phyloP scores from a whole-genome alignment of 1,140 invertebrate genomes.

The Gryon sp. region DNA sequence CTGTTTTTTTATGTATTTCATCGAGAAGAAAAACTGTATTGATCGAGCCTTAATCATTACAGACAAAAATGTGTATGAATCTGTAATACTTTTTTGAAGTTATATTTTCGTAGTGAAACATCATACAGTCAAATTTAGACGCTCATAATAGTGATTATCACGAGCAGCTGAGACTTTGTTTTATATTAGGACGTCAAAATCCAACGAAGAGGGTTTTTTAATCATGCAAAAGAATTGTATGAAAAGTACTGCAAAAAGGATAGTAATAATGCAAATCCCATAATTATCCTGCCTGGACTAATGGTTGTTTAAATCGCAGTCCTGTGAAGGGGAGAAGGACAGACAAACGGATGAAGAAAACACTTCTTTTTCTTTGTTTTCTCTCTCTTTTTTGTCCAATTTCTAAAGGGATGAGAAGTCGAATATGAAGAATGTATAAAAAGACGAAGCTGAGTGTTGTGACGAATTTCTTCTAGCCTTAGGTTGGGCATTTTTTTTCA shows the following conservation, averaged over 20 bases:
- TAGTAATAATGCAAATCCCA: constrained; percentile 55
- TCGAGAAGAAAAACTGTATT: too few relatives aligned
- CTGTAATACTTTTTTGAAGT: too few relatives aligned
- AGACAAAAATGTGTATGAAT: too few relatives aligned
- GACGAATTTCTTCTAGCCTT: constrained; percentile 38
- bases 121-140: constrained; percentile 29
- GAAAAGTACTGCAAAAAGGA: constrained; percentile 30
- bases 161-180: constrained; percentile 26
- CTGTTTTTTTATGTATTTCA: too few relatives aligned
- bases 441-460: constrained; percentile 29
- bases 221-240: constrained; percentile 37
- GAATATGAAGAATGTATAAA: constrained; percentile 44
- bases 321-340: neutral
- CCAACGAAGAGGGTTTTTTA: constrained; percentile 45
- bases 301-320: constrained; percentile 41
- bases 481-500: constrained; percentile 17
- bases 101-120: too few relatives aligned
- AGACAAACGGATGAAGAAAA: constrained; percentile 7
- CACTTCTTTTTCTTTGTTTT: too few relatives aligned
- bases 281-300: constrained; percentile 40
- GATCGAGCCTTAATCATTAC: too few relatives aligned
- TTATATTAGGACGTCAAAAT: constrained; percentile 1
- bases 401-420: constrained; percentile 25
- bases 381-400: too few relatives aligned
- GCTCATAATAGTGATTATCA: constrained; percentile 29